Evolutionary conservation across 2,797 vertebrate species (phyloP).

Genomic region (Rhabdophis nuchalis): DNA sequence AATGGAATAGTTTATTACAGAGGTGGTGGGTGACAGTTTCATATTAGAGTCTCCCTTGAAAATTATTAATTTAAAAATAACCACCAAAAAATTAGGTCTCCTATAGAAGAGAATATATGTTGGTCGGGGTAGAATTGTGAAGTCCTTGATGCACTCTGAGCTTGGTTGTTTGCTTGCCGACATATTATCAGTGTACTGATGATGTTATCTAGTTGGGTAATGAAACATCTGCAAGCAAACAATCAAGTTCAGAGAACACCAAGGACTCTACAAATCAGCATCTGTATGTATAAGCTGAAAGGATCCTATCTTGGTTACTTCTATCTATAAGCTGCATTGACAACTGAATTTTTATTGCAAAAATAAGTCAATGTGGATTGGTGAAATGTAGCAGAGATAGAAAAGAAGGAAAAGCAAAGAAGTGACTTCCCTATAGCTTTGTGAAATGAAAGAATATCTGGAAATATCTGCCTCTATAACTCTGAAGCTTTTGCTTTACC

Average conservation of each 20-base stretch:
- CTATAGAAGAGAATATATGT: background rate
- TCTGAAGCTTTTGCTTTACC: background rate
- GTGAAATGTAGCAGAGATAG: background rate
- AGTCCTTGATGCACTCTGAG: background rate
- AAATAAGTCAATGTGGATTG: background rate
- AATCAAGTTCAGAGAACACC: background rate
- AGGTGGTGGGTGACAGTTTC: background rate
- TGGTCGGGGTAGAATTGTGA: background rate
- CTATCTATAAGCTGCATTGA: background rate
- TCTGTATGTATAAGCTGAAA: background rate
- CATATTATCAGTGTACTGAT: background rate
- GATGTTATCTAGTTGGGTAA: background rate
- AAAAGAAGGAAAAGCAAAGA: background rate
- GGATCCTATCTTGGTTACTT: background rate
- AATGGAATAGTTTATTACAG: background rate
- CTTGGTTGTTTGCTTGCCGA: background rate
- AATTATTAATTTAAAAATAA: background rate
- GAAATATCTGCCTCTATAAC: background rate
- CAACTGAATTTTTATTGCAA: background rate
- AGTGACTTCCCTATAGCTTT: background rate
- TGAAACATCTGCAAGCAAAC: background rate
- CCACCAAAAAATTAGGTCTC: background rate
- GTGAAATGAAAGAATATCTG: background rate
- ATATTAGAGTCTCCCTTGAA: background rate
- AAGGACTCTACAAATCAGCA: background rate